These are phyloP conservation scores for Mya arenaria DNA, from an alignment of 1,140 invertebrate species.

Conservation along the genomic window DNA sequence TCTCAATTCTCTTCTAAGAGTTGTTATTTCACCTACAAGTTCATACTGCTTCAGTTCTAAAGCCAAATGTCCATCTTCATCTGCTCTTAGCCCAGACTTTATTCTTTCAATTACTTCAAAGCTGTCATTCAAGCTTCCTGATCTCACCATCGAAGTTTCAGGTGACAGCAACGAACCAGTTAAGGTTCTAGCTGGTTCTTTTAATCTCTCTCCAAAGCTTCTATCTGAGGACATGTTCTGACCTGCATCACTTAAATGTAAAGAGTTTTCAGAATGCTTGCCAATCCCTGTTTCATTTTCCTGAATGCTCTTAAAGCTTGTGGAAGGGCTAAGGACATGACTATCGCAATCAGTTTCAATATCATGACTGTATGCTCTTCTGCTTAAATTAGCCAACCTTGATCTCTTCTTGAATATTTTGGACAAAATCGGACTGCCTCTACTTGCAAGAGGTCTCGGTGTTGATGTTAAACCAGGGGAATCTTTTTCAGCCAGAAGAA, in stretches of 20 bases:
- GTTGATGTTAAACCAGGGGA: constrained; percentile 31
- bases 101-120: constrained; percentile 47
- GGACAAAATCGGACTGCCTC: constrained; percentile 30
- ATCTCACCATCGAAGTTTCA: background rate
- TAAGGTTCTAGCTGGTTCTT: background rate
- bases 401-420: constrained; percentile 4
- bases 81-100: constrained; percentile 38
- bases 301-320: background rate
- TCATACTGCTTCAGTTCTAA: constrained; percentile 63
- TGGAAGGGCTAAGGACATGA: background rate
- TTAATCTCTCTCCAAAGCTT: background rate
- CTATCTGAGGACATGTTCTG: constrained; percentile 2
- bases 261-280: constrained; percentile 5
- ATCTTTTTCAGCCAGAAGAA: constrained; percentile 38
- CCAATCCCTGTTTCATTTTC: background rate
- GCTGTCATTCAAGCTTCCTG: constrained; percentile 5
- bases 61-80: constrained; percentile 55
- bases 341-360: background rate
- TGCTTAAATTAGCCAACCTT: background rate
- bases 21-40: constrained; percentile 70
- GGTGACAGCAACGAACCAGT: background rate
- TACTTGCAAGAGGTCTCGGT: constrained; percentile 20
- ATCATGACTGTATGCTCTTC: constrained; percentile 44
- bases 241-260: constrained; percentile 1
- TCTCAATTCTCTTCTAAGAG: constrained; percentile 64